These are phyloP conservation scores for Eulithis prunata DNA, from an alignment of 2,888 invertebrate species.

Conservation along the genomic window DNA sequence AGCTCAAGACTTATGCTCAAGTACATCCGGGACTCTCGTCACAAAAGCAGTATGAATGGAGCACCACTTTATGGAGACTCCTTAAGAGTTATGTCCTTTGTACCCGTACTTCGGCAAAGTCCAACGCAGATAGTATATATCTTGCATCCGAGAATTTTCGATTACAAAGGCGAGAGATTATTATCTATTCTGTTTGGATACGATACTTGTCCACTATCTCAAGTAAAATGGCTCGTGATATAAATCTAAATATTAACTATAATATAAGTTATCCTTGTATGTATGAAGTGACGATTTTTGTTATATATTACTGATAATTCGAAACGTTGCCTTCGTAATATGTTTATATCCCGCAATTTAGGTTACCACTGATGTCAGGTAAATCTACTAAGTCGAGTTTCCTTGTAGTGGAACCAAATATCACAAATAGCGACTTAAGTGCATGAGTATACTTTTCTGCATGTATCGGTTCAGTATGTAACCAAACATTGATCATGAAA, in stretches of 20 bases:
- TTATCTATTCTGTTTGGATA: slow-evolving; percentile 11
- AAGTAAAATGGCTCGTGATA: not conserved
- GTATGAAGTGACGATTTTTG: slow-evolving; percentile 50
- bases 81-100: slow-evolving; percentile 53
- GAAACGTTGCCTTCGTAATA: slow-evolving; percentile 42
- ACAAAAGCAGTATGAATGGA: slow-evolving; percentile 51
- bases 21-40: slow-evolving; percentile 39
- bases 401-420: slow-evolving; percentile 51
- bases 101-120: slow-evolving; percentile 43
- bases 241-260: no score
- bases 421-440: slow-evolving; percentile 51
- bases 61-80: slow-evolving; percentile 51
- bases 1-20: slow-evolving; percentile 39
- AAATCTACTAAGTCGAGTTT: slow-evolving; percentile 52
- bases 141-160: slow-evolving; percentile 27
- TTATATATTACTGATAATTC: slow-evolving; percentile 29
- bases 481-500: slow-evolving; percentile 49
- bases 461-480: slow-evolving; percentile 56
- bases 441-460: slow-evolving; percentile 64
- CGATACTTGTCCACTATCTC: slow-evolving; percentile 1
- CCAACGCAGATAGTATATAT: slow-evolving; percentile 31
- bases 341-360: slow-evolving; percentile 58
- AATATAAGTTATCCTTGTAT: no score
- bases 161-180: slow-evolving; percentile 24
- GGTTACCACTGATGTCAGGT: slow-evolving; percentile 62